Base-by-base conservation (phyloP, 2,113 vertebrate species). In the Paradisaea rubra region DNA sequence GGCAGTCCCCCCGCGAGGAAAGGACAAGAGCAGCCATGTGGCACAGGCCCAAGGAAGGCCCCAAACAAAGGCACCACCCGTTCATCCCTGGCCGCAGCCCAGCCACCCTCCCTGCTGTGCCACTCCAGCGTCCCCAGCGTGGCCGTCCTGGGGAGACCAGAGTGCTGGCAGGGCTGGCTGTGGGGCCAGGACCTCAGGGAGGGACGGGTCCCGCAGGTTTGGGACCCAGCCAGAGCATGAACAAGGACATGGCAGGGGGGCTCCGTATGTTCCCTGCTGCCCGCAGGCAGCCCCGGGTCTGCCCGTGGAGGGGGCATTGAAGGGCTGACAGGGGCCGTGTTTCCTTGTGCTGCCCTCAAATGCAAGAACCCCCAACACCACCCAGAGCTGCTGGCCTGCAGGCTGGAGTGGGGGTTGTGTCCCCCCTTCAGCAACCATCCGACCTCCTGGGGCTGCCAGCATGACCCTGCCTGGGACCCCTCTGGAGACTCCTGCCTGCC, bases 221-320 rank as follows among this genome's bases (percentile, higher is more conserved):
- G 68, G 30, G 59, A 20, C 28, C 30, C 56, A 24, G 61, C 11
- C 59, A 44, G 37, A n/a, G 23, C 22, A 21, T 1, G 9, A 22
- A 8, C 23, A 13, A 23, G 59, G 41, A 23, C 15, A 11, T 7
- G 30, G 37, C 4, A 20, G 4, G 31, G 39, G 10, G 8, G 30
- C 44, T 52, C 15, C 24, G 1, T 17, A 44, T 33, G 47, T 10
- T 11, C 56, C 71, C 54, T 2, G 5, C n/a, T 54, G 68, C 47
- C 35, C 2, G 0, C 45, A 4, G 41, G 23, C 49, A n/a, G 52
- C 31, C 28, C 52, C 0, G 1, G 5, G 42, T 22, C 72, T 76
- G 53, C 47, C 72, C 0, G 0, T 2, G 6, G 21, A 9, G 53
- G 45, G 63, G 45, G 19, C 70, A 13, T 45, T 0, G 0, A 17